Conservation (phyloP, 1,140 invertebrate genomes). For the Cataglyphis hispanica region DNA sequence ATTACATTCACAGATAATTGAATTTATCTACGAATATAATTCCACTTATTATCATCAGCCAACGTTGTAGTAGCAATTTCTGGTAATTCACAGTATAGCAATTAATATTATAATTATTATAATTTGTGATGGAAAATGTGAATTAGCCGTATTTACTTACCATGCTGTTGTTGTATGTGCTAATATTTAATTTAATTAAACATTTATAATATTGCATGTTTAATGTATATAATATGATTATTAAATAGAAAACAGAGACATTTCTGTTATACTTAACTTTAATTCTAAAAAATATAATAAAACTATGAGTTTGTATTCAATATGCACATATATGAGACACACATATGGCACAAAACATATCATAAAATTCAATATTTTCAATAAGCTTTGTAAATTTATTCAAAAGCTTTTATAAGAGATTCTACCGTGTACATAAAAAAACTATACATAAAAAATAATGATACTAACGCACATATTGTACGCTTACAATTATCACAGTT, state of each 20-base stretch:
- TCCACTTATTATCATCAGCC: neutral
- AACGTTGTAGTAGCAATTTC: neutral
- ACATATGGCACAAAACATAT: neutral
- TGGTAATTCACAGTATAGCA: neutral
- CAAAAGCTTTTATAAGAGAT: neutral
- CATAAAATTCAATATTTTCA: neutral
- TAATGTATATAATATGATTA: constrained; percentile 14
- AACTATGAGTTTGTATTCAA: neutral
- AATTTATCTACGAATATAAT: constrained; percentile 5
- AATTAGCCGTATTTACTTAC: constrained; percentile 58
- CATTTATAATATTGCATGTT: neutral
- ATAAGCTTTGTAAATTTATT: neutral
- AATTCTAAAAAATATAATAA: neutral
- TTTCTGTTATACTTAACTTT: constrained; percentile 44
- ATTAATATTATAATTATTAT: constrained; percentile 15
- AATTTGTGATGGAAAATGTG: constrained; percentile 31
- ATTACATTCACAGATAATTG: neutral
- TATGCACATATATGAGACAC: neutral
- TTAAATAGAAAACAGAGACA: neutral
- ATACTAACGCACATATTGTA: neutral
- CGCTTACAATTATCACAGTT: neutral
- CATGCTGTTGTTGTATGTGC: constrained; percentile 19
- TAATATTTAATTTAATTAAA: constrained; percentile 46
- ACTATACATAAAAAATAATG: neutral
- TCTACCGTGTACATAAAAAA: neutral